phyloP scores from a whole-genome alignment of 1,140 invertebrate species.

The Cotesia typhae region DNA sequence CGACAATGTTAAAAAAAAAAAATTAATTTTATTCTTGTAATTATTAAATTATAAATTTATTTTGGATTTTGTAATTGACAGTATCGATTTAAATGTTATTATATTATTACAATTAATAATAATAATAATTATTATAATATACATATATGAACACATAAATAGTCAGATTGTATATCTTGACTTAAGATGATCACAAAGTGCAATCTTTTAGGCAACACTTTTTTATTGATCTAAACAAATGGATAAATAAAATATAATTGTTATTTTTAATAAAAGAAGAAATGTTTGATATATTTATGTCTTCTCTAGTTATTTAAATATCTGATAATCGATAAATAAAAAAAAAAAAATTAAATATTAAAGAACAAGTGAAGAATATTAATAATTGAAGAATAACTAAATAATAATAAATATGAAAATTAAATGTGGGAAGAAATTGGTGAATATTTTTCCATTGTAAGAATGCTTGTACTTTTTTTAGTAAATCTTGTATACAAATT shows the following conservation, averaged over 20 bases:
- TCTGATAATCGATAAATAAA: conserved; percentile 46
- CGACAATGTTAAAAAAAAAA: no score
- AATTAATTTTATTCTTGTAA: no score
- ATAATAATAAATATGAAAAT: conserved; percentile 13
- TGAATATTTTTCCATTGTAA: conserved; percentile 39
- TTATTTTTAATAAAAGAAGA: conserved; percentile 64
- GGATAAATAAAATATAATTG: conserved; percentile 58
- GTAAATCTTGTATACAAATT: conserved; percentile 24
- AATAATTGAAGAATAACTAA: not conserved
- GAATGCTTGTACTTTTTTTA: conserved; percentile 25
- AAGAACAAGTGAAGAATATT: conserved; percentile 1
- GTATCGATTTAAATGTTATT: conserved; percentile 1
- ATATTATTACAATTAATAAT: not conserved
- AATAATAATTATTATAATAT: conserved; percentile 10
- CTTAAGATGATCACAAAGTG: conserved; percentile 66
- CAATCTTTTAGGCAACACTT: conserved; percentile 66
- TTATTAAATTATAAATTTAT: not conserved
- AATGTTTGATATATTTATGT: conserved; percentile 59
- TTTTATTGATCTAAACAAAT: conserved; percentile 52
- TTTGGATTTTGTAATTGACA: conserved; percentile 9
- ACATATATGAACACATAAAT: conserved; percentile 7
- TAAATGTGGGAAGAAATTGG: conserved; percentile 34
- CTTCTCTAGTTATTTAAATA: conserved; percentile 61
- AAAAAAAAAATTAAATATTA: conserved; percentile 19
- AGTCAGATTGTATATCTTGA: conserved; percentile 46